Base-by-base conservation (phyloP, 2,113 vertebrate species). In the Patagioenas fasciata region DNA sequence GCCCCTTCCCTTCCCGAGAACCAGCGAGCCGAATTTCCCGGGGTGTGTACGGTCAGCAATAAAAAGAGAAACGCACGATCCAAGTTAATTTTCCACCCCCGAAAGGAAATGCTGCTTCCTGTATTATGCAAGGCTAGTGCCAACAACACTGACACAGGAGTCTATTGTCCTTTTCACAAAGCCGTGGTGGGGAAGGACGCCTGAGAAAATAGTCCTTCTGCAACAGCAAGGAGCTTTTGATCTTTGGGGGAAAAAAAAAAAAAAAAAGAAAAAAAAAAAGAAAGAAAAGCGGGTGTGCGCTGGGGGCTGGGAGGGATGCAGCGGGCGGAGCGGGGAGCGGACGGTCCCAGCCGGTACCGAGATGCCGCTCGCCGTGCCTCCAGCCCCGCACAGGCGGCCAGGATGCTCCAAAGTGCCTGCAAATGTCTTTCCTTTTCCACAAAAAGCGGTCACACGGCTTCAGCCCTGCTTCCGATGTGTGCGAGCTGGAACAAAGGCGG, bases 81-180 rank as follows among this genome's bases (percentile, higher is more conserved):
- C 98, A 98, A 98, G 97, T 98, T 97, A 98, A 98, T 98, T 98
- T 98, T 98, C 98, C 98, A 98, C 97, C 96, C 93, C 97, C 89
- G 97, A 97, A 96, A 98, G 98, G 98, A 98, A 98, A 98, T 96
- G 98, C 97, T 96, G 98, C 97, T 98, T 98, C 98, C 98, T 98
- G 98, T 98, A 97, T 98, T 97, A 97, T 98, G 97, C 97, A 96
- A 97, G 95, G 96, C 97, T 95, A 97, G 98, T 98, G 98, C 98
- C 98, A 98, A 97, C 94, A 93, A 70, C 98, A 97, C 98, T 95
- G 98, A 98, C 97, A 98, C 96, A 97, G 97, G 97, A 97, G 96
- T 87, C 98, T 96, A 98, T 98, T 98, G 98, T 98, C 98, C 96
- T 89, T 80, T 89, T 96, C 97, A 98, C 98, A 98, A 98, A 98